Evolutionary conservation across 2,888 invertebrate species (phyloP).

Genomic region (Euphydryas editha): DNA sequence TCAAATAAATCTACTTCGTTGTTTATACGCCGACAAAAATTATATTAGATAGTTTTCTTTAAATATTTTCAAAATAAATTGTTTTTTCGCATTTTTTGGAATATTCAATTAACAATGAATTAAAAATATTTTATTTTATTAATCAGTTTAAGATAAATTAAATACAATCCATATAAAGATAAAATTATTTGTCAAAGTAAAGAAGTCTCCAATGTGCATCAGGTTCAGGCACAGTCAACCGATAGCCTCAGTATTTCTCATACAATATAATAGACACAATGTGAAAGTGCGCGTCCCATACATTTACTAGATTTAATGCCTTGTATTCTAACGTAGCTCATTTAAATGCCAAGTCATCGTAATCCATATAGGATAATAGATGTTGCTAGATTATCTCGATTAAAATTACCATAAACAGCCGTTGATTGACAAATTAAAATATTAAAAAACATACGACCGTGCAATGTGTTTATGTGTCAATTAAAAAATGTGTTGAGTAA

Average conservation of each 20-base stretch:
- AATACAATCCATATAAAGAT: too few relatives aligned
- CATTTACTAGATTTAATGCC: slow-evolving; percentile 36
- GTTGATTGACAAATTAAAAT: not conserved
- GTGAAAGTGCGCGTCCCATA: slow-evolving; percentile 38
- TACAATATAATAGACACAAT: slow-evolving; percentile 33
- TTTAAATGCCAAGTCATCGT: slow-evolving; percentile 35
- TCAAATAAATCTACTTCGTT: too few relatives aligned
- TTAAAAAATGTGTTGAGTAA: not conserved
- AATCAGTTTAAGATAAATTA: too few relatives aligned
- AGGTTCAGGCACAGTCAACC: not conserved
- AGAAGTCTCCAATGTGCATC: not conserved
- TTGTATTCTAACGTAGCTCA: slow-evolving; percentile 29
- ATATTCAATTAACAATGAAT: too few relatives aligned
- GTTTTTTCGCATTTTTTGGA: too few relatives aligned
- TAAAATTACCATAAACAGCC: slow-evolving; percentile 2
- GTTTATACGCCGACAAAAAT: too few relatives aligned
- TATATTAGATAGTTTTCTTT: too few relatives aligned
- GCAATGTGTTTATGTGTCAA: not conserved
- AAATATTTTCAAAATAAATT: too few relatives aligned
- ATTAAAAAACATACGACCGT: not conserved
- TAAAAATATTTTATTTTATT: too few relatives aligned
- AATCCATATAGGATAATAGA: slow-evolving; percentile 25
- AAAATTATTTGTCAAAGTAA: not conserved
- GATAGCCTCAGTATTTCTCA: slow-evolving; percentile 26
- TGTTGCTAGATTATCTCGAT: slow-evolving; percentile 1